phyloP scores from a whole-genome alignment of 2,888 invertebrate species.

The Tetanocera ferruginea region DNA sequence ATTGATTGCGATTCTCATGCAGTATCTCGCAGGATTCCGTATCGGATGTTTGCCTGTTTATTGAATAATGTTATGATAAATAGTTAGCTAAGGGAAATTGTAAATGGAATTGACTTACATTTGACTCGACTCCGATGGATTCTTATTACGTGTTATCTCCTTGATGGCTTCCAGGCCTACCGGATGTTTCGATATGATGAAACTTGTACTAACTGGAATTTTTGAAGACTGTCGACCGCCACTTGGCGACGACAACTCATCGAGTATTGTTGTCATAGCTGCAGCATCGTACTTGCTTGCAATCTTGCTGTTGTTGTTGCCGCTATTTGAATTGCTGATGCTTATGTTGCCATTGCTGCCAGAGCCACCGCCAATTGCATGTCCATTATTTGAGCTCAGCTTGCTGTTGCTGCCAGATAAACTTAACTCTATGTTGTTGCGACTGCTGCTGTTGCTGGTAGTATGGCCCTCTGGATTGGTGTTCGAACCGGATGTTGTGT shows the following conservation, averaged over 20 bases:
- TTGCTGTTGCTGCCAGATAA: constrained; percentile 67
- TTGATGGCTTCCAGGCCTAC: constrained; percentile 85
- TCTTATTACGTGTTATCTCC: constrained; percentile 78
- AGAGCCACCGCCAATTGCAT: constrained; percentile 51
- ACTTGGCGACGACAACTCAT: constrained; percentile 59
- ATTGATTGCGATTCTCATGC: constrained; percentile 66
- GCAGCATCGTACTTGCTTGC: constrained; percentile 47
- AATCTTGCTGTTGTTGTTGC: constrained; percentile 58
- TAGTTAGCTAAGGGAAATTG: not conserved
- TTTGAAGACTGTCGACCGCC: constrained; percentile 55
- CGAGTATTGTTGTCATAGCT: constrained; percentile 50
- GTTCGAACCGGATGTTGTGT: constrained; percentile 51
- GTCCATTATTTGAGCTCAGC: constrained; percentile 60
- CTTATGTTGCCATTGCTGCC: constrained; percentile 65
- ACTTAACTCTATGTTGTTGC: constrained; percentile 64
- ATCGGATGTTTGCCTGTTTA: constrained; percentile 68
- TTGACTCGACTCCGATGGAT: constrained; percentile 71
- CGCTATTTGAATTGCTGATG: constrained; percentile 63
- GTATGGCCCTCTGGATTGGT: constrained; percentile 51
- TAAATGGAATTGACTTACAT: constrained; percentile 61
- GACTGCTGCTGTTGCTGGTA: constrained; percentile 63
- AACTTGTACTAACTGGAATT: constrained; percentile 67
- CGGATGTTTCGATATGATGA: constrained; percentile 73
- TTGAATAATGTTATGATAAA: not conserved
- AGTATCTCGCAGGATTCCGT: constrained; percentile 70